phyloP scores from a whole-genome alignment of 2,113 vertebrate species.

The Pagrus major region DNA sequence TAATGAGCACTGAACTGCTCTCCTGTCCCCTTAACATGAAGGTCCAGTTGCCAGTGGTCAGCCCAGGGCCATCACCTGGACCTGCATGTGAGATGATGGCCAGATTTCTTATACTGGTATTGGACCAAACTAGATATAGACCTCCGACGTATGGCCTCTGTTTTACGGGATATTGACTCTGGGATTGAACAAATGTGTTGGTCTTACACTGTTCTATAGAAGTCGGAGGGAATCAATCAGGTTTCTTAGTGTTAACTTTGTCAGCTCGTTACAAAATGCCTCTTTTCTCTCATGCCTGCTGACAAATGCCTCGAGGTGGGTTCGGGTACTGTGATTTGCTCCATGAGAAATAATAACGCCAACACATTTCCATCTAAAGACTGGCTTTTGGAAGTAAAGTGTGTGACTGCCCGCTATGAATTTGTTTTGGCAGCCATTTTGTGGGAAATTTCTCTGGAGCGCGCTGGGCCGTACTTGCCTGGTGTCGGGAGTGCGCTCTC shows the following conservation, averaged over 20 bases:
- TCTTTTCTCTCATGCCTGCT: neutral
- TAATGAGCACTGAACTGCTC: neutral
- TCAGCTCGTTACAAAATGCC: neutral
- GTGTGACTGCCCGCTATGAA: slow-evolving; percentile 25
- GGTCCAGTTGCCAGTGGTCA: too few relatives aligned
- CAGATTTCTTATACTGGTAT: neutral
- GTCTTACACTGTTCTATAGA: too few relatives aligned
- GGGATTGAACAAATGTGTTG: neutral
- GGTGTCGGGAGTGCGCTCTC: slow-evolving; percentile 77
- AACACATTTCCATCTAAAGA: too few relatives aligned
- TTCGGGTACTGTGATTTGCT: neutral
- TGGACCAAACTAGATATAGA: neutral
- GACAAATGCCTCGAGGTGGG: neutral
- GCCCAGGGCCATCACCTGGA: neutral
- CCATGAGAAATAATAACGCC: neutral
- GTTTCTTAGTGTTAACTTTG: neutral
- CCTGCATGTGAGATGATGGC: too few relatives aligned
- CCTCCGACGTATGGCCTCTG: neutral
- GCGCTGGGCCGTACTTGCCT: slow-evolving; percentile 70
- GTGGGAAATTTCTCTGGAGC: slow-evolving; percentile 76
- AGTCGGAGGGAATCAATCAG: neutral
- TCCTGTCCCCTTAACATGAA: too few relatives aligned
- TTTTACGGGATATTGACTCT: neutral
- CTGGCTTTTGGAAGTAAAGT: neutral
- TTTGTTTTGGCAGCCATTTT: slow-evolving; percentile 89